phyloP scores from a whole-genome alignment of 1,140 invertebrate genomes.

The Lucilia sericata region DNA sequence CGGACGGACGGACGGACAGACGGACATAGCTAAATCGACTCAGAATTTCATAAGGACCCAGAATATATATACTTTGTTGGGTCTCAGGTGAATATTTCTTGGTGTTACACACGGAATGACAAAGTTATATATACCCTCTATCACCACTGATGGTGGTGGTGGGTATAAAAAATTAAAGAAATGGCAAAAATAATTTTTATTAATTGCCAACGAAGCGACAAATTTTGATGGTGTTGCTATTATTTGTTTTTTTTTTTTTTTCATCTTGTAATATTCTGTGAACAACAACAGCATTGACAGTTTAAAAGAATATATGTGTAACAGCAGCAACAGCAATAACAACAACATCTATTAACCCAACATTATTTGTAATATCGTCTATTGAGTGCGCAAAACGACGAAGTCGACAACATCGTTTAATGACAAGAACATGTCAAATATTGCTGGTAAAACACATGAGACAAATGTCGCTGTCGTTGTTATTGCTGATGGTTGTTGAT shows the following conservation, averaged over 20 bases:
- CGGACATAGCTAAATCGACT: too few relatives aligned
- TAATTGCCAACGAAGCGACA: conserved; percentile 33
- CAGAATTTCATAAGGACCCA: too few relatives aligned
- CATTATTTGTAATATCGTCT: conserved; percentile 28
- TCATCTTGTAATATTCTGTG: neutral
- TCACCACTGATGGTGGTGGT: too few relatives aligned
- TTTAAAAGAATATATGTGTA: neutral
- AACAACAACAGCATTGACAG: too few relatives aligned
- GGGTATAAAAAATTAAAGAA: too few relatives aligned
- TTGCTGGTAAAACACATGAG: conserved; percentile 37
- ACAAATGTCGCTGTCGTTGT: conserved; percentile 31
- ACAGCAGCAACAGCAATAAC: neutral
- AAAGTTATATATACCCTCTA: too few relatives aligned
- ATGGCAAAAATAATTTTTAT: conserved; percentile 1
- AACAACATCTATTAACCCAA: conserved; percentile 12
- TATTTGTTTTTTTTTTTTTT: neutral
- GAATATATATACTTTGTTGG: too few relatives aligned
- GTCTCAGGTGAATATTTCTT: too few relatives aligned
- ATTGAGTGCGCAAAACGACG: neutral
- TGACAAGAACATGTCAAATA: conserved; percentile 40
- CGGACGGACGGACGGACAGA: too few relatives aligned
- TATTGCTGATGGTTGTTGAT: neutral
- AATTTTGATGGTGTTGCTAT: conserved; percentile 38
- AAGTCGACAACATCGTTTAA: conserved; percentile 33
- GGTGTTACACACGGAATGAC: too few relatives aligned